Conservation (phyloP, 2,113 vertebrate genomes). For the Aegotheles bennettii region DNA sequence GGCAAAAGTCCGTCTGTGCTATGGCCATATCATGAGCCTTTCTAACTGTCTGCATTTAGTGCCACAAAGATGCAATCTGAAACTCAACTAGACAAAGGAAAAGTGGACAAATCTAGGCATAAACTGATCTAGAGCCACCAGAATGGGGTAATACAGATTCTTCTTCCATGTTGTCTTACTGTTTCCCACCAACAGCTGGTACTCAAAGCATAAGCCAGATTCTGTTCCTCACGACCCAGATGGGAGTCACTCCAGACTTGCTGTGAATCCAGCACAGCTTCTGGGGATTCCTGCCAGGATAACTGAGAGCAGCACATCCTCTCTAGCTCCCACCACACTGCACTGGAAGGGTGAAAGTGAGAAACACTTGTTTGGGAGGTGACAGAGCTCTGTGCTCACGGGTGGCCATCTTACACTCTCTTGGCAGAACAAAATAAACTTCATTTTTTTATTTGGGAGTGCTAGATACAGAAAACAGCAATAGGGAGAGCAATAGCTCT, state of each 20-base stretch:
- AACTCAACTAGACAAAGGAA: not conserved
- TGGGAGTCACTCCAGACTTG: not conserved
- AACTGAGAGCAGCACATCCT: not conserved
- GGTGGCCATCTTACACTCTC: rapidly evolving
- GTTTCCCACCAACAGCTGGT: not conserved
- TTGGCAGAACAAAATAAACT: not conserved
- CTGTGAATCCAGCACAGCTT: not conserved
- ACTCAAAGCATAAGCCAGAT: not conserved
- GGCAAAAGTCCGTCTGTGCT: rapidly evolving
- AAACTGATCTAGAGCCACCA: not conserved
- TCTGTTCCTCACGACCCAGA: not conserved
- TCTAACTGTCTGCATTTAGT: not conserved
- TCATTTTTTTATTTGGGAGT: not conserved
- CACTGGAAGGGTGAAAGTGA: not conserved
- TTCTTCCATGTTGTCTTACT: not conserved
- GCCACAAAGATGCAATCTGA: not conserved
- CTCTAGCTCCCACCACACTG: not conserved
- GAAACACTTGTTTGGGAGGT: not conserved
- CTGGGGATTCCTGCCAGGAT: not conserved
- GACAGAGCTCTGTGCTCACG: not conserved
- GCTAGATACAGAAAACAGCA: not conserved
- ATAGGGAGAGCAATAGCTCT: not conserved
- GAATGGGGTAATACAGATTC: not conserved
- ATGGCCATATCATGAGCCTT: rapidly evolving
- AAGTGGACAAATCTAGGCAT: not conserved